A percentile compares a stretch with the other conserved stretches of the same genome.
Conservation (phyloP, 2,113 vertebrate genomes). For the Xenus cinereus region DNA sequence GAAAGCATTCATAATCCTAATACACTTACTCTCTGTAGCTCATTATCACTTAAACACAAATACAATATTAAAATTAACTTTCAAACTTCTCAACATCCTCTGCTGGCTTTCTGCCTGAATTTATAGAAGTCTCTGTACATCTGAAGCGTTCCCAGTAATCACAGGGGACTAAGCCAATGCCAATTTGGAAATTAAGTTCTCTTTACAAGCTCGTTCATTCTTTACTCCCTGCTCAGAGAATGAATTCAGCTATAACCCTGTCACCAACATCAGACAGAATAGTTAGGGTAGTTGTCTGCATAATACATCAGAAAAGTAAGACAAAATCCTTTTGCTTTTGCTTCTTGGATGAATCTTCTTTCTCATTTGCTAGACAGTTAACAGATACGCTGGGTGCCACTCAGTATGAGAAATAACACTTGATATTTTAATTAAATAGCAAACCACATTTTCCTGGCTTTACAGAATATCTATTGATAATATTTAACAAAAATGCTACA, state of each 20-base stretch:
- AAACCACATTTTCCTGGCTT: neutral
- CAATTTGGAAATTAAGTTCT: neutral
- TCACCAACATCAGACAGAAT: neutral
- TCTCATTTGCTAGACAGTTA: neutral
- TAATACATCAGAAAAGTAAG: neutral
- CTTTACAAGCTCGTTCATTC: neutral
- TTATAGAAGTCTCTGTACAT: neutral
- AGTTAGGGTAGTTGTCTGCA: neutral
- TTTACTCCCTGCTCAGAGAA: neutral
- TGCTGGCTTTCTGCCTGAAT: neutral
- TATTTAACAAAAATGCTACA: neutral
- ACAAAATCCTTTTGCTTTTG: neutral
- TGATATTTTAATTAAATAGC: neutral
- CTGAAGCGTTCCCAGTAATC: neutral
- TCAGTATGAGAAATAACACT: neutral
- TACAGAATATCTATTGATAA: neutral
- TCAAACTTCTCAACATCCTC: neutral
- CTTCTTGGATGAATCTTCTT: neutral
- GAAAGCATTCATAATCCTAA: neutral
- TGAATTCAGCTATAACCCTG: neutral
- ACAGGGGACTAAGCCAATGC: neutral
- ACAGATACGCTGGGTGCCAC: accelerated
- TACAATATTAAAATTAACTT: neutral
- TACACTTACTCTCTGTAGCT: neutral
- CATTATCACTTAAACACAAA: neutral